Evolutionary conservation across 2,113 vertebrate species (phyloP), one percentile per base, ranked within the genome.

Genomic region (Spermophilus dauricus): DNA sequence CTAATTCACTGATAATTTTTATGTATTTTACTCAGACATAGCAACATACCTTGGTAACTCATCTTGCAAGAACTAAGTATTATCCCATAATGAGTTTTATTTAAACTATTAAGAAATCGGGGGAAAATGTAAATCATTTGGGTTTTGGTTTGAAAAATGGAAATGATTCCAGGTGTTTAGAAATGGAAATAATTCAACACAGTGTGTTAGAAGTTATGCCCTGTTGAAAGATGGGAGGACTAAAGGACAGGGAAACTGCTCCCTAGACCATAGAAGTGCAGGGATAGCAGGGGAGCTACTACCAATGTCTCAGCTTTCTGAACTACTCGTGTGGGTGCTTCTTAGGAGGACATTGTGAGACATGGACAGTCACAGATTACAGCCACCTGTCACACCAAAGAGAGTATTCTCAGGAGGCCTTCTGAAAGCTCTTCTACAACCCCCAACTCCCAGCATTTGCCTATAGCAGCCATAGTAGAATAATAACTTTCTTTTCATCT

Each of bases 31-130:
- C 32, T 63, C 42, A 70, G n/a, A 7, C 13, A 53, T n/a, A 82
- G 53, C 51, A 81, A 67, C 82, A 16, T 86, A 78, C 70, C 22
- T 89, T n/a, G 0, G 34, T 58, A 61, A 9, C 14, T n/a, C 16
- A 65, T 32, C 87, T 70, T 37, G 6, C 70, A 88, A 51, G 51
- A 28, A 32, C 42, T 14, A 12, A 67, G 7, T 32, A 70, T 73
- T 37, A 22, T 61, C 28, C 56, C 48, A 69, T 30, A 39, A 26
- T 70, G 37, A 76, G 48, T 83, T 83, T 77, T n/a, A 16, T 13
- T 88, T 69, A 67, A 88, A 37, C 76, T 69, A 61, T 75, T 88
- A 37, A 92, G 32, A 88, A 93, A 70, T 77, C 8, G 9, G n/a
- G n/a, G n/a, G 17, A 16, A 56, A 4, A 4, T 58, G 16, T 24